phyloP scores from a whole-genome alignment of 2,113 vertebrate genomes.

The Gnathonemus longibarbis region DNA sequence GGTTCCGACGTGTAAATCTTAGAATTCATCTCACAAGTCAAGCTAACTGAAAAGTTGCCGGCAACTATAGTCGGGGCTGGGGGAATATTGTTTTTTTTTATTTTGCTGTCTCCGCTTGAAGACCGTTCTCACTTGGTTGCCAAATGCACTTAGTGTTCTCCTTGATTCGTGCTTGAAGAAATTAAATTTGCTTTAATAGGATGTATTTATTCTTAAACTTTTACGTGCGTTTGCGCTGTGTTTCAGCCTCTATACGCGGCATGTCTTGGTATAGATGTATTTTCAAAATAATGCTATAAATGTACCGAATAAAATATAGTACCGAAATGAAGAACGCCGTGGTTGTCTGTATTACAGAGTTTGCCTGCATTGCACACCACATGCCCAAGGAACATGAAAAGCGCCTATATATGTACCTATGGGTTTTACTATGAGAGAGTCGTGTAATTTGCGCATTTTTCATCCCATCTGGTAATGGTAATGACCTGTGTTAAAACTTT shows the following conservation, averaged over 20 bases:
- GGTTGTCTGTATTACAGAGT: neutral
- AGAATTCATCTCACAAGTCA: neutral
- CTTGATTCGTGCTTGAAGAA: neutral
- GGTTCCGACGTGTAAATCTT: neutral
- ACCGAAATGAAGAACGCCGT: neutral
- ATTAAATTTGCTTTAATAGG: neutral
- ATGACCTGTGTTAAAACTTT: neutral
- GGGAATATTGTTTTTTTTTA: neutral
- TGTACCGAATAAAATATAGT: conserved; percentile 17
- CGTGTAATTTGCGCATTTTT: neutral
- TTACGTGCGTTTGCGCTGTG: conserved; percentile 21
- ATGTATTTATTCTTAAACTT: conserved; percentile 23
- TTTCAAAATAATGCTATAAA: conserved; percentile 22
- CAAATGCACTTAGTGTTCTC: neutral
- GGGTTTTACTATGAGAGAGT: neutral
- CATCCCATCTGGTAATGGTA: neutral
- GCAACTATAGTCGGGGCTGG: neutral
- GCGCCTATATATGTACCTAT: neutral
- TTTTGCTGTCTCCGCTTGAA: neutral
- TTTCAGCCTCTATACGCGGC: conserved; percentile 1
- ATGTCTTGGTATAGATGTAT: conserved; percentile 16
- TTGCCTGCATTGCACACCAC: neutral
- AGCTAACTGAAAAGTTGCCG: neutral
- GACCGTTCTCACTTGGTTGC: neutral
- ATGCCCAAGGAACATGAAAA: neutral